Evolutionary conservation across 2,113 vertebrate genomes (phyloP).

Genomic region (Malurus elegans): DNA sequence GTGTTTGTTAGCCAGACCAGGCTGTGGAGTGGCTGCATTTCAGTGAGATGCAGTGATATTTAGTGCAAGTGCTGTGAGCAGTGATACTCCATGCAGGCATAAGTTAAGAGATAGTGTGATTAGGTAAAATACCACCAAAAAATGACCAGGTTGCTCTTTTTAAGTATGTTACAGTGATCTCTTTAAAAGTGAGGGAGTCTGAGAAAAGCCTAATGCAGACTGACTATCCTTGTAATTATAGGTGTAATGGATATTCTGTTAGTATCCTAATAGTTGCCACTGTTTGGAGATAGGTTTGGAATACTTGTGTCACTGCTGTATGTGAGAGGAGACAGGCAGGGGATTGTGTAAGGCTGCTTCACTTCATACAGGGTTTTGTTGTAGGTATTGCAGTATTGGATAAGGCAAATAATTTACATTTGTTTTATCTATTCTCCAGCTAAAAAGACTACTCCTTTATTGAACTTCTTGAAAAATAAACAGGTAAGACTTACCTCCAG

Average conservation of each 20-base stretch:
- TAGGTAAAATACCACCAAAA: not conserved
- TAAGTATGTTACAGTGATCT: not conserved
- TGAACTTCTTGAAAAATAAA: conserved; percentile 98
- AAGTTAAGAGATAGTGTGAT: not conserved
- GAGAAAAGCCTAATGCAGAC: not conserved
- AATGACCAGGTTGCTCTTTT: not conserved
- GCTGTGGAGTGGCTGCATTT: not conserved
- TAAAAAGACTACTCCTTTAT: conserved; percentile 95
- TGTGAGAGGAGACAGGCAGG: not conserved
- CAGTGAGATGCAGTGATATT: not conserved
- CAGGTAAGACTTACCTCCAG: conserved; percentile 81
- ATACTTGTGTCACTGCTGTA: not conserved
- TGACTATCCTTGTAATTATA: not conserved
- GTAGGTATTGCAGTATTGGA: not conserved
- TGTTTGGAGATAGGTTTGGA: not conserved
- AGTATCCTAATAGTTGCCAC: not conserved
- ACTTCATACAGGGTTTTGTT: not conserved
- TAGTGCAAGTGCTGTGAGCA: not conserved
- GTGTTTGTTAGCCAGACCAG: not conserved
- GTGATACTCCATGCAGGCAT: not conserved
- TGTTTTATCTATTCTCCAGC: conserved; percentile 71
- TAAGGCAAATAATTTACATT: not conserved
- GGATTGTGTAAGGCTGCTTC: not conserved
- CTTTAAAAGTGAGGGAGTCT: not conserved
- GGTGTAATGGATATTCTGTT: not conserved